These are phyloP conservation scores for Amiota mariae DNA, from an alignment of 2,888 invertebrate species.

Conservation along the genomic window DNA sequence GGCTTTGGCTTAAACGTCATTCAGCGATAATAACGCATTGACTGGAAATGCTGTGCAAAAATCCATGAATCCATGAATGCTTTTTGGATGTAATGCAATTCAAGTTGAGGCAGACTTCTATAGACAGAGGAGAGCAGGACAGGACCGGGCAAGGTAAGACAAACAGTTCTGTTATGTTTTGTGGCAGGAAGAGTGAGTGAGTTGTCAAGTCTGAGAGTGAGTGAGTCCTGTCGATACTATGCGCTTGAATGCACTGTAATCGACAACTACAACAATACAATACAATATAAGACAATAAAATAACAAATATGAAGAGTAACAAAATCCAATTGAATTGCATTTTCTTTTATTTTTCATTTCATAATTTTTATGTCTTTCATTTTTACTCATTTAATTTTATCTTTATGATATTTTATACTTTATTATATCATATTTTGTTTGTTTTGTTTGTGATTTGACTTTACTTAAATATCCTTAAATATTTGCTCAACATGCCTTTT, in stretches of 20 bases:
- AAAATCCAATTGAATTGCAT: no score
- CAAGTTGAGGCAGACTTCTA: background rate
- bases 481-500: background rate
- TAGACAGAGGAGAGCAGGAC: no score
- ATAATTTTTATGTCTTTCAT: no score
- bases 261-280: background rate
- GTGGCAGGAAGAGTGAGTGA: no score
- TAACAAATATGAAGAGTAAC: no score
- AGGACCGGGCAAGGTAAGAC: no score
- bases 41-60: conserved; percentile 58
- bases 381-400: no score
- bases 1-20: background rate
- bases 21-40: conserved; percentile 59
- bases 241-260: conserved; percentile 10
- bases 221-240: background rate
- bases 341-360: no score
- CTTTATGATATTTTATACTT: background rate
- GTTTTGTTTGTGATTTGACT: background rate
- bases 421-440: background rate
- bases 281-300: no score
- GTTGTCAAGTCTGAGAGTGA: no score
- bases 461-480: background rate
- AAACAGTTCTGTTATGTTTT: no score
- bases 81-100: conserved; percentile 2
- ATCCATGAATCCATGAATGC: conserved; percentile 35